Evolutionary conservation across 2,113 vertebrate species (phyloP), one percentile per base, ranked within the genome.

Genomic region (Heterochromis multidens): DNA sequence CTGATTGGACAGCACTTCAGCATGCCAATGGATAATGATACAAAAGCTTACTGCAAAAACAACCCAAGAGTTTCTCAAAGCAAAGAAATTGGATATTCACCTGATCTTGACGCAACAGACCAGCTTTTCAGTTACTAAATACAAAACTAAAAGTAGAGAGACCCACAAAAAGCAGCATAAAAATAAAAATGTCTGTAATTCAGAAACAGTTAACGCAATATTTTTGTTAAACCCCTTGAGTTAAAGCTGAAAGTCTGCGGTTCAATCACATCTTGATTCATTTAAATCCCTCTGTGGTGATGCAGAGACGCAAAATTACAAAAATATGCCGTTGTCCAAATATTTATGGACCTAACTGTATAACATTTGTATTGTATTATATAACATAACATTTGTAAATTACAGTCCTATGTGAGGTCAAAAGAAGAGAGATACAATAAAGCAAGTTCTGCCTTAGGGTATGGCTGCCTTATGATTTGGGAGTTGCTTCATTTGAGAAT

Each of bases 381-480:
- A 65, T 25, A 65, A 65, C 23, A 35, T 7, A 25, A 65, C 21
- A 17, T n/a, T 40, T 25, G 14, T 40, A 25, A 43, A 13, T 0
- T 7, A 43, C 13, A 25, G 4, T 43, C 16, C 7, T n/a, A 43
- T 17, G 37, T 17, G 2, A 43, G 63, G 14, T 67, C 13, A 67
- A 16, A 43, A 43, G 9, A 35, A 6, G 1, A 63, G 19, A 67
- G 63, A 43, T 2, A 67, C 21, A 67, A 0, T 16, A 43, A 43
- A 0, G 63, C 63, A 67, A 35, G 35, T 13, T 0, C 43, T 43
- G n/a, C 63, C n/a, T 63, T n/a, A 63, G 21, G 21, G 6, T 5
- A 63, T 0, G 3, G 61, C 21, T 33, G 33, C 60, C 5, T 67
- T 67, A 10, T 43, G 63, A 43, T 25, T 43, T 25, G 0, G 16